Percentiles rank a stretch among this genome's conserved stretches.
Evolutionary conservation across 2,888 invertebrate genomes (phyloP).

Genomic region (Steinernema scapterisci): DNA sequence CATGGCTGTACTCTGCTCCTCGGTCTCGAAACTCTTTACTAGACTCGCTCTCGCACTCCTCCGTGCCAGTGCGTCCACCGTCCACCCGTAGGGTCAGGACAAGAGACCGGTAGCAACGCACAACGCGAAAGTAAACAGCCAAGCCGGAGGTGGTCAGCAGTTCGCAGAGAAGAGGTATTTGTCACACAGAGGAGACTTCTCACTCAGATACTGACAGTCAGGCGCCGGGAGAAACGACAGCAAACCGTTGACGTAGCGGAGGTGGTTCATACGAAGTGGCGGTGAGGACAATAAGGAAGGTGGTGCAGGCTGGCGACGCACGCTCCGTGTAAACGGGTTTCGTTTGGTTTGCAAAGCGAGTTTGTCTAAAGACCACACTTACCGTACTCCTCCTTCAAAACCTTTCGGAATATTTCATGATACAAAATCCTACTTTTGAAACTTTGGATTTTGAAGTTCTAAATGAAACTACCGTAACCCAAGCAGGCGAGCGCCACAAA

Average conservation of each 20-base stretch:
- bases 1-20: slow-evolving; percentile 9
- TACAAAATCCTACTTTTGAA: too few relatives aligned
- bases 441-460: too few relatives aligned
- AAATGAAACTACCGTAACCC: too few relatives aligned
- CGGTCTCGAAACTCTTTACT: slow-evolving; percentile 21
- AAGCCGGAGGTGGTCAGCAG: slow-evolving; percentile 27
- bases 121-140: slow-evolving; percentile 29
- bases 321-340: too few relatives aligned
- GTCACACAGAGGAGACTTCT: slow-evolving; percentile 27
- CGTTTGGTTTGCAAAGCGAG: too few relatives aligned
- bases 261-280: background rate
- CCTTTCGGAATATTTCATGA: too few relatives aligned
- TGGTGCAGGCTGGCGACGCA: too few relatives aligned
- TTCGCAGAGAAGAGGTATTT: slow-evolving; percentile 6
- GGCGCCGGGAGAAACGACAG: background rate
- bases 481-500: too few relatives aligned
- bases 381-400: too few relatives aligned
- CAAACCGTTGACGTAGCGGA: slow-evolving; percentile 15
- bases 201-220: slow-evolving; percentile 25
- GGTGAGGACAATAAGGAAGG: too few relatives aligned
- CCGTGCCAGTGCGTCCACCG: slow-evolving; percentile 31
- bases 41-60: background rate
- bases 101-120: slow-evolving; percentile 13
- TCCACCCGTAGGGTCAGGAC: slow-evolving; percentile 30
- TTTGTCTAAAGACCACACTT: too few relatives aligned